A percentile compares a stretch with the other conserved stretches of the same genome.
phyloP scores from a whole-genome alignment of 2,113 vertebrate species.

The Apaloderma vittatum region DNA sequence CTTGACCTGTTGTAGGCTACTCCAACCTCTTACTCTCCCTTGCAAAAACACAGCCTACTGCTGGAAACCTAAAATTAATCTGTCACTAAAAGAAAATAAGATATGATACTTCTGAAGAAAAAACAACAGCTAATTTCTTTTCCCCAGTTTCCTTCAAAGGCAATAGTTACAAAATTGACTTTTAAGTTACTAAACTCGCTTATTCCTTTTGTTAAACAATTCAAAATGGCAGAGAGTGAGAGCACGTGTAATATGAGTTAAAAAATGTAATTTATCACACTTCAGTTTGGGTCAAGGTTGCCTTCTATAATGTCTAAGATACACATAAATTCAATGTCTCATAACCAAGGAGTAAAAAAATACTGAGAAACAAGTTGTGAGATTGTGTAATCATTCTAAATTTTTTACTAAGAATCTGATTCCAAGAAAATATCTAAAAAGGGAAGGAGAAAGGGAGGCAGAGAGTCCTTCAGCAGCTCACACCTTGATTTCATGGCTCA shows the following conservation, averaged over 20 bases:
- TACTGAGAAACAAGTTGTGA: background rate
- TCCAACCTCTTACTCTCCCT: rapidly evolving
- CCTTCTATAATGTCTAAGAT: background rate
- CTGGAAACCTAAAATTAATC: background rate
- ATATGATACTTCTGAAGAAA: background rate
- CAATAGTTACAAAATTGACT: background rate
- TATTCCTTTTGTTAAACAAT: background rate
- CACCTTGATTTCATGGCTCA: conserved; percentile 53
- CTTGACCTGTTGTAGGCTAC: background rate
- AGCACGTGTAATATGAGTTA: background rate
- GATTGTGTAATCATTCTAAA: background rate
- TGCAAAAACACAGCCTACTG: background rate
- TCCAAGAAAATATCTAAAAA: background rate
- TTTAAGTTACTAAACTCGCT: background rate
- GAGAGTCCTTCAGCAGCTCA: background rate
- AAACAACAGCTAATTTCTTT: background rate
- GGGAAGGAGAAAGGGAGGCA: background rate
- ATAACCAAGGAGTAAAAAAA: background rate
- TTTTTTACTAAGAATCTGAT: background rate
- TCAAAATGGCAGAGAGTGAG: background rate
- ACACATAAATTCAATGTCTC: background rate
- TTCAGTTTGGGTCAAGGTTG: background rate
- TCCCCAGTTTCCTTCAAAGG: background rate
- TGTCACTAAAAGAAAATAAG: background rate
- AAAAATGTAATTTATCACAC: background rate